phyloP scores from a whole-genome alignment of 2,888 invertebrate species.

The Tinea pellionella region DNA sequence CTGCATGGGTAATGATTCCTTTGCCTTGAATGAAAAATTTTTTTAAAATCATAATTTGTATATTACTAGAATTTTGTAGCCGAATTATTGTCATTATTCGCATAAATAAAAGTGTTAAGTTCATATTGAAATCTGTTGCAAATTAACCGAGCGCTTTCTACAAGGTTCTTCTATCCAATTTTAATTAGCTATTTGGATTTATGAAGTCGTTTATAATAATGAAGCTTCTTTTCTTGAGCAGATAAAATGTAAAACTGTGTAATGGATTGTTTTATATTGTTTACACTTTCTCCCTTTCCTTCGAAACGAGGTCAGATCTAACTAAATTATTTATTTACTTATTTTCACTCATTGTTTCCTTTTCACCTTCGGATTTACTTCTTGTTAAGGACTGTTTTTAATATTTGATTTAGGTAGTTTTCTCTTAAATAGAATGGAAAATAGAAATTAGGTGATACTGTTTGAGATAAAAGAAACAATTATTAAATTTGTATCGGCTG shows the following conservation, averaged over 20 bases:
- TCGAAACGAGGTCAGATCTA: not conserved
- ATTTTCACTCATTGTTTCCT: not conserved
- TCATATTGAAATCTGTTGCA: not conserved
- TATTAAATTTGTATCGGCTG: too few species aligned
- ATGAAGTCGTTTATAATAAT: constrained; percentile 10
- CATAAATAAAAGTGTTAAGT: too few species aligned
- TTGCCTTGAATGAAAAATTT: too few species aligned
- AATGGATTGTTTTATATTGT: not conserved
- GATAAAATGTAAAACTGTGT: not conserved
- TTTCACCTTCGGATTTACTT: not conserved
- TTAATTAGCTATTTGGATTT: constrained; percentile 13
- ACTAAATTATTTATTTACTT: not conserved
- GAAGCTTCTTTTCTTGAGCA: not conserved
- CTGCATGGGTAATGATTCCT: too few species aligned
- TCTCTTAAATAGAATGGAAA: too few species aligned
- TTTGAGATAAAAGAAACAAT: too few species aligned
- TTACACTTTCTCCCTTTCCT: not conserved
- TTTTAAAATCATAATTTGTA: too few species aligned
- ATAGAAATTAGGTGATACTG: too few species aligned
- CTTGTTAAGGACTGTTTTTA: not conserved
- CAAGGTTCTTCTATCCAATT: not conserved
- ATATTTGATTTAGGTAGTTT: too few species aligned
- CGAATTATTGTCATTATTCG: too few species aligned
- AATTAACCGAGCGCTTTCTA: not conserved
- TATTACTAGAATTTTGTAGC: too few species aligned